Percentiles rank a stretch among this genome's conserved stretches.
Evolutionary conservation across 1,140 invertebrate genomes (phyloP).

Genomic region (Choristoneura fumiferana): DNA sequence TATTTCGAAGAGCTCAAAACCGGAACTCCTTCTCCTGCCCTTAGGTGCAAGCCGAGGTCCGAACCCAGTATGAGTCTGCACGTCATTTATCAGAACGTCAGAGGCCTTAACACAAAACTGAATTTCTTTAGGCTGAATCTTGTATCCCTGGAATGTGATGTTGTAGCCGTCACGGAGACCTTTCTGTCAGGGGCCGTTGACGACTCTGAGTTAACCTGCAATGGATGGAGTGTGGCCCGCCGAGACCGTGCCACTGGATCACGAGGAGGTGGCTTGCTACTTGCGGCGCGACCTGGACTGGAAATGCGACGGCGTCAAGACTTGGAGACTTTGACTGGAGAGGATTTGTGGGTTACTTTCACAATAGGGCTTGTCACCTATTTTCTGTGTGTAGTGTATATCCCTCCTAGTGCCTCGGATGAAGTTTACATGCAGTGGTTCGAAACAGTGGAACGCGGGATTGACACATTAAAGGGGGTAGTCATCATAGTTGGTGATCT

Average conservation of each 20-base stretch:
- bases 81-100: slow-evolving; percentile 9
- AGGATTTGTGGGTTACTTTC: background rate
- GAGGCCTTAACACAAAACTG: slow-evolving; percentile 4
- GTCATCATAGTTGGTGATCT: background rate
- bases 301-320: background rate
- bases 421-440: background rate
- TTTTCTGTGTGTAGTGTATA: background rate
- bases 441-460: background rate
- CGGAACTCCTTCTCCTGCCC: too few relatives aligned
- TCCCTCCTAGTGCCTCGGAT: background rate
- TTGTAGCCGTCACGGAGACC: background rate
- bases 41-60: too few relatives aligned
- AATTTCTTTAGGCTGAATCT: background rate
- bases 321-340: background rate
- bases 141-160: background rate
- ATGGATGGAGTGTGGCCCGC: background rate
- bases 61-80: background rate
- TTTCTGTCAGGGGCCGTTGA: background rate
- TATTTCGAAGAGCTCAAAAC: slow-evolving; percentile 14
- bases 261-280: background rate
- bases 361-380: background rate
- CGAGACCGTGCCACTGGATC: background rate
- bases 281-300: background rate
- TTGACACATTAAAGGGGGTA: background rate
- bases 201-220: background rate